Percentiles rank a stretch among this genome's conserved stretches.
Conservation (phyloP, 2,113 vertebrate genomes). For the Poeciliopsis turrubarensis region DNA sequence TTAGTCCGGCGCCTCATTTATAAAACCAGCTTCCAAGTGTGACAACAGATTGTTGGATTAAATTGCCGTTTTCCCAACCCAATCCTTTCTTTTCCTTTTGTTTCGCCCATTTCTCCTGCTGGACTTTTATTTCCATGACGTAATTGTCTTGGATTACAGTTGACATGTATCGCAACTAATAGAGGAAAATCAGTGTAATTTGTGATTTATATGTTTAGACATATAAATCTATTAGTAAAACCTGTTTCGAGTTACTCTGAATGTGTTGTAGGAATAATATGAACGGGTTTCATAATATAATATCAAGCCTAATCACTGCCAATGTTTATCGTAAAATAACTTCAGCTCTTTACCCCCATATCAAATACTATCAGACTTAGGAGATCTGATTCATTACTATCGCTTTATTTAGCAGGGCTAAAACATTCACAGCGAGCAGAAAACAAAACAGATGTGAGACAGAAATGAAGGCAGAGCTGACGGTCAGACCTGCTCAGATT, state of each 20-base stretch:
- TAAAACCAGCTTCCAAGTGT: neutral
- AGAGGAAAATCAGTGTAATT: neutral
- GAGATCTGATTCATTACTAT: accelerated
- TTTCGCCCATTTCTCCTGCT: conserved; percentile 69
- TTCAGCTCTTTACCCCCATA: neutral
- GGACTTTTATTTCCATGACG: conserved; percentile 81
- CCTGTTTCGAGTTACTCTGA: neutral
- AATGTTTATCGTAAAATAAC: neutral
- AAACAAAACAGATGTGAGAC: neutral
- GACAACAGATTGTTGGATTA: neutral
- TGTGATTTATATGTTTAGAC: neutral
- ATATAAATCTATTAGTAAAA: neutral
- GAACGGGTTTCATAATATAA: neutral
- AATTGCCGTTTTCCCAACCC: neutral
- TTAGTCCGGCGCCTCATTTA: neutral
- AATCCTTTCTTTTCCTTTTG: conserved; percentile 64
- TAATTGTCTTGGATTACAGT: conserved; percentile 72
- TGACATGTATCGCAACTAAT: conserved; percentile 45
- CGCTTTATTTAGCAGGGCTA: neutral
- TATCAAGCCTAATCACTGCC: neutral
- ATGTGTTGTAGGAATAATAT: neutral
- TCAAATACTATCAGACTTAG: neutral
- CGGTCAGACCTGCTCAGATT: conserved; percentile 11
- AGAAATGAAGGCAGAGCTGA: neutral
- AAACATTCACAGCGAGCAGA: neutral